These are phyloP conservation scores for Petroica traversi DNA, from an alignment of 2,113 vertebrate species.

Conservation along the genomic window DNA sequence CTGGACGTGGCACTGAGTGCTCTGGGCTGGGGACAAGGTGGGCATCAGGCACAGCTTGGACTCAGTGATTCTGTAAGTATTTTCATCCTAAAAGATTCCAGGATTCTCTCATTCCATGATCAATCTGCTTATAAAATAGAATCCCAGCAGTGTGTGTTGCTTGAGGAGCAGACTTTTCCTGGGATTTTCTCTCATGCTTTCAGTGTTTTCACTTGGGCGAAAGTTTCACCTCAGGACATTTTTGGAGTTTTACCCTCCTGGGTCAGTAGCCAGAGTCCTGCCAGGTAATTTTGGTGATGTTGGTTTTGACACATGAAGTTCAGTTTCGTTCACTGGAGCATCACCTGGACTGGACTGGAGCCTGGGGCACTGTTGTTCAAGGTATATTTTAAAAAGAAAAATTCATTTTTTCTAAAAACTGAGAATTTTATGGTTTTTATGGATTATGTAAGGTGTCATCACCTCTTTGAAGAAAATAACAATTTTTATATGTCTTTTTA, in stretches of 20 bases:
- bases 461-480: background rate
- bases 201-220: background rate
- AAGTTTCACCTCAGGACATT: background rate
- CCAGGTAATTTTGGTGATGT: background rate
- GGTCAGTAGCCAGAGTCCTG: background rate
- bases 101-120: background rate
- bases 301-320: background rate
- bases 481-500: background rate
- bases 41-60: background rate
- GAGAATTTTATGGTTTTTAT: background rate
- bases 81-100: background rate
- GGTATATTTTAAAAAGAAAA: background rate
- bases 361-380: fast-evolving
- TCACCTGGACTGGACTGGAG: background rate
- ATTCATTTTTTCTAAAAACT: background rate
- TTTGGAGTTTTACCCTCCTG: background rate
- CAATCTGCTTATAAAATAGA: background rate
- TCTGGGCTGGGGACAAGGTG: background rate
- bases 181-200: background rate
- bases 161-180: background rate
- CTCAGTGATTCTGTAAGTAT: too few relatives aligned
- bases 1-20: background rate
- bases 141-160: fast-evolving
- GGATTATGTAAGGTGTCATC: background rate
- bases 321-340: background rate